phyloP scores from a whole-genome alignment of 2,113 vertebrate genomes.

The Ibidorhyncha struthersii region DNA sequence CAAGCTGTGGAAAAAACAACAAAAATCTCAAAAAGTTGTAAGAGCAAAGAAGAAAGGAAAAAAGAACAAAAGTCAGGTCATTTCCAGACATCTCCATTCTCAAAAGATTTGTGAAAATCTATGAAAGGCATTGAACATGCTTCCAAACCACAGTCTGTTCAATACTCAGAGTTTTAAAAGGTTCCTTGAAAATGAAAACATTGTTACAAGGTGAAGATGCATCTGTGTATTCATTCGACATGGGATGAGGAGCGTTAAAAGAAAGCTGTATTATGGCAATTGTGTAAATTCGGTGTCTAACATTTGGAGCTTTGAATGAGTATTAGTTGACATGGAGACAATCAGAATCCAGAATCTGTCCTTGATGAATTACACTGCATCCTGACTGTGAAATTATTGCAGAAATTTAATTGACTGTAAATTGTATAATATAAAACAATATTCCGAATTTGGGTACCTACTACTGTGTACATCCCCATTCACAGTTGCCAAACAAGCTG shows the following conservation, averaged over 20 bases:
- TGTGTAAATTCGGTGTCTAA: not conserved
- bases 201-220: not conserved
- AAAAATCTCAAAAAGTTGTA: not conserved
- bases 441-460: not conserved
- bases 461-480: not conserved
- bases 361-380: not conserved
- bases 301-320: not conserved
- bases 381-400: not conserved
- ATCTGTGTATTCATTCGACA: not conserved
- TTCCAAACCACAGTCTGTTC: slow-evolving; percentile 4
- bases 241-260: not conserved
- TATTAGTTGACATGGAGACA: not conserved
- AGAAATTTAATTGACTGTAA: not conserved
- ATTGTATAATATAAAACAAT: not conserved
- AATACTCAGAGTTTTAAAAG: not conserved
- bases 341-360: not conserved
- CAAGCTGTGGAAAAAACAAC: not conserved
- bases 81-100: not conserved
- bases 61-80: not conserved
- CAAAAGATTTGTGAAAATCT: slow-evolving; percentile 21
- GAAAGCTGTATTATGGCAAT: not conserved
- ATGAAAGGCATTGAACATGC: not conserved
- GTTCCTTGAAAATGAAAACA: not conserved
- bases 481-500: not conserved
- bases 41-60: not conserved